These are phyloP conservation scores for Ataeniobius toweri DNA, from an alignment of 2,797 vertebrate species.

Conservation along the genomic window DNA sequence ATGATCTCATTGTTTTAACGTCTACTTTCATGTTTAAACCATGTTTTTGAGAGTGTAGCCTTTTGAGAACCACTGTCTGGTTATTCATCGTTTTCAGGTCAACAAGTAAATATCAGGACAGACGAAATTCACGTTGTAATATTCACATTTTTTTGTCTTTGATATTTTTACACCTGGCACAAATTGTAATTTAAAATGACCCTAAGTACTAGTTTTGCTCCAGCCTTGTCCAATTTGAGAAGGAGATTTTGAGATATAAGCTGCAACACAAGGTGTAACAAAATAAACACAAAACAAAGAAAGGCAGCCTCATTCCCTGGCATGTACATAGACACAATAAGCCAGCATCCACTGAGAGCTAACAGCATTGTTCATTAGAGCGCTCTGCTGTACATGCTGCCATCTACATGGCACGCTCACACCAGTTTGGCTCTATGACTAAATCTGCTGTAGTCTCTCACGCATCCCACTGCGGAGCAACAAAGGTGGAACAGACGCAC, in stretches of 20 bases:
- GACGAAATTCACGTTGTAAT: too few species aligned
- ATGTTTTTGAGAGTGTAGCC: not conserved
- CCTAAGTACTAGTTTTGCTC: not conserved
- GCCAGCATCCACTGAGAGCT: not conserved
- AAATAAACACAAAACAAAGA: not conserved
- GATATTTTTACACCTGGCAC: not conserved
- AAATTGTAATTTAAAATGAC: not conserved
- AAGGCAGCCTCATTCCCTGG: not conserved
- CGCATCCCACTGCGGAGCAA: not conserved
- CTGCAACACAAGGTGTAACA: not conserved
- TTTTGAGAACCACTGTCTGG: not conserved
- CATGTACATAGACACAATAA: not conserved
- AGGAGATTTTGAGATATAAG: not conserved
- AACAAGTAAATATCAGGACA: too few species aligned
- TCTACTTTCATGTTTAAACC: too few species aligned
- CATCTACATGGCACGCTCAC: constrained; percentile 2
- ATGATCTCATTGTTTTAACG: not conserved
- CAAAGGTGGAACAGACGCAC: not conserved
- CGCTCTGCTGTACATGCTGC: not conserved
- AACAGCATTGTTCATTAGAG: not conserved
- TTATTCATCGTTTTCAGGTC: not conserved
- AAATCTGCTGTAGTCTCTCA: not conserved
- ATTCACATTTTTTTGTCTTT: not conserved
- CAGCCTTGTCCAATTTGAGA: not conserved
- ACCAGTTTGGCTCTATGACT: constrained; percentile 5